phyloP scores from a whole-genome alignment of 2,797 vertebrate genomes.

The Lemur catta region DNA sequence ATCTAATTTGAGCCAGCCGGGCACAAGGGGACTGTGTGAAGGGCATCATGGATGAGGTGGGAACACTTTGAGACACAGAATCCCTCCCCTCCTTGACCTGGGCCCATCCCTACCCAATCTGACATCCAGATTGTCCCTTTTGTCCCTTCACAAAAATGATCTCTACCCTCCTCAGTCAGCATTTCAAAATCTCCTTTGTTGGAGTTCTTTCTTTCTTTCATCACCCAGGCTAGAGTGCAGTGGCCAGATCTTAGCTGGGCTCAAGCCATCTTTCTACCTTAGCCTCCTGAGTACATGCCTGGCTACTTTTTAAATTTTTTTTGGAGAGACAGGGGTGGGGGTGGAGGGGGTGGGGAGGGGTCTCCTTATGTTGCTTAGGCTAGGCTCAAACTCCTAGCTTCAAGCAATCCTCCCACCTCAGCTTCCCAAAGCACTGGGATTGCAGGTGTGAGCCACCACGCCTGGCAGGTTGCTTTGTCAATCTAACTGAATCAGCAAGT shows the following conservation, averaged over 20 bases:
- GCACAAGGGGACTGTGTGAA: background rate
- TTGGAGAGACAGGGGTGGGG: fast-evolving
- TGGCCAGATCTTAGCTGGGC: background rate
- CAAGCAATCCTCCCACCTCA: background rate
- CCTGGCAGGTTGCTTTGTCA: background rate
- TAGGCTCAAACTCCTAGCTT: background rate
- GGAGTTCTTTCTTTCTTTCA: background rate
- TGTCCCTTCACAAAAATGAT: background rate
- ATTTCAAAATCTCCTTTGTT: background rate
- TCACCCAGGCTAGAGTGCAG: background rate
- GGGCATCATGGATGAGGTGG: background rate
- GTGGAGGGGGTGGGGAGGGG: fast-evolving
- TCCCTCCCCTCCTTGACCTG: background rate
- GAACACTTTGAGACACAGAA: background rate
- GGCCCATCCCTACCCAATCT: background rate
- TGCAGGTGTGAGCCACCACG: background rate
- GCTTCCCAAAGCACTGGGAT: background rate
- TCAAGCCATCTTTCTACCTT: background rate
- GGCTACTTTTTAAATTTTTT: background rate
- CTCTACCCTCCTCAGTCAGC: background rate
- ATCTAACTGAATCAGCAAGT: background rate
- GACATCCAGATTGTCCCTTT: background rate
- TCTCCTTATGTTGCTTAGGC: background rate
- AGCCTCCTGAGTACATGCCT: background rate
- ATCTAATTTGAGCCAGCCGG: background rate